Evolutionary conservation across 1,140 invertebrate genomes (phyloP), one percentile per base, ranked within the genome.

Genomic region (Pseudomyrmex gracilis): DNA sequence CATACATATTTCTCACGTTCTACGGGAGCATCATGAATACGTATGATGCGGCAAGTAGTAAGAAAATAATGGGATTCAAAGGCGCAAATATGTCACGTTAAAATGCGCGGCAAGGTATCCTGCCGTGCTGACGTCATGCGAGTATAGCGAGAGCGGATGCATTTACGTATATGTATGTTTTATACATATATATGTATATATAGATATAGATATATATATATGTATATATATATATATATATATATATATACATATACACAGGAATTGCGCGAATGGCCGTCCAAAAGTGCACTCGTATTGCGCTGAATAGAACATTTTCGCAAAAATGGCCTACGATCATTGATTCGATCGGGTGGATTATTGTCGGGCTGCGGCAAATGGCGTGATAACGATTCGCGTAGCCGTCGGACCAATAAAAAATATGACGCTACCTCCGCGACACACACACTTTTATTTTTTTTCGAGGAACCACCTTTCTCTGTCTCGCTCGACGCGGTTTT

Each of bases 41-140:
- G 78, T 82, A 82, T 74, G 78, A 74, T 61, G 68, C 70, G 17
- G 60, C 58, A 20, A 82, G 78, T 73, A 17, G 70, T 82, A 82
- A 82, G 78, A 82, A 82, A 82, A 74, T 82, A 82, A 82, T 82
- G 78, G 70, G 57, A 82, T 82, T 82, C 78, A 82, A 82, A 82
- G 78, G 78, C 58, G 78, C 78, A 74, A 74, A 82, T 82, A 74
- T 82, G 70, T 64, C 78, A 82, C 49, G 58, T 82, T 82, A 82
- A 82, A 82, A 82, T 74, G 78, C 78, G 47, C 58, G 24, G 68
- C 78, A 73, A 82, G 58, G 24, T 53, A 58, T 61, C 58, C 68
- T 55, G 53, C 10, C 2, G 13, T 74, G 58, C 34, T 43, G 47
- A 74, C 78, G 49, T 73, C 34, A 63, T 61, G 47, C 49, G 22